phyloP scores from a whole-genome alignment of 2,888 invertebrate species.

The Lasioglossum figueresi region DNA sequence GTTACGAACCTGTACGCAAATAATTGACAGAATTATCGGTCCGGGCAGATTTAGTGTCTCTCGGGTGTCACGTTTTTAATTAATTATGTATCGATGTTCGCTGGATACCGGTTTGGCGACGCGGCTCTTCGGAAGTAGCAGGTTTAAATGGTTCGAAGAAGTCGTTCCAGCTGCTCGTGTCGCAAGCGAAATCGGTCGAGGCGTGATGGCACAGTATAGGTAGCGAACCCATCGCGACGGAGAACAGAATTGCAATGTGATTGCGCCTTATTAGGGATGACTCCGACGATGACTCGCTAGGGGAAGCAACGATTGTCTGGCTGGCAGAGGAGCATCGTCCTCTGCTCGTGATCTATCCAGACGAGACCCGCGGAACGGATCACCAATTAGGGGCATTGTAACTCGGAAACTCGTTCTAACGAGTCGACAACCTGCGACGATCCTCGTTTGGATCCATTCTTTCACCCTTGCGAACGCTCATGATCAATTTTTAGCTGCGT shows the following conservation, averaged over 20 bases:
- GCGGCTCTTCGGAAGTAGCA: constrained; percentile 11
- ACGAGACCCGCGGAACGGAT: constrained; percentile 65
- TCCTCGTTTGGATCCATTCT: constrained; percentile 27
- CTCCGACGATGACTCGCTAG: constrained; percentile 63
- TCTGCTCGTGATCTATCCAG: constrained; percentile 69
- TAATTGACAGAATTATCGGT: neutral
- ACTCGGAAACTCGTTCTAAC: constrained; percentile 72
- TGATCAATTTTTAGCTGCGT: neutral
- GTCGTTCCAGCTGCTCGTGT: constrained; percentile 9
- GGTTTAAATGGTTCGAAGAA: constrained; percentile 16
- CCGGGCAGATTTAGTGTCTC: neutral
- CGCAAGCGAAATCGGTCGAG: constrained; percentile 27
- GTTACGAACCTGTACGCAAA: neutral
- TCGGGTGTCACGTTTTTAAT: constrained; percentile 8
- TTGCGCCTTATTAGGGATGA: constrained; percentile 77
- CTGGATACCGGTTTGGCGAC: constrained; percentile 37
- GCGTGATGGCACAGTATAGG: constrained; percentile 43
- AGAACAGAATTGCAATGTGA: constrained; percentile 71
- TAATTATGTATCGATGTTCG: neutral
- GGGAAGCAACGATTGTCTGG: constrained; percentile 70
- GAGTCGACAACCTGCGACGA: constrained; percentile 53
- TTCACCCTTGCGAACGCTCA: neutral
- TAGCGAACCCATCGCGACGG: constrained; percentile 39
- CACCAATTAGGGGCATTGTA: constrained; percentile 77
- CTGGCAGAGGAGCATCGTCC: constrained; percentile 74